phyloP scores from a whole-genome alignment of 1,140 invertebrate genomes.

The Lasioglossum baleicum region DNA sequence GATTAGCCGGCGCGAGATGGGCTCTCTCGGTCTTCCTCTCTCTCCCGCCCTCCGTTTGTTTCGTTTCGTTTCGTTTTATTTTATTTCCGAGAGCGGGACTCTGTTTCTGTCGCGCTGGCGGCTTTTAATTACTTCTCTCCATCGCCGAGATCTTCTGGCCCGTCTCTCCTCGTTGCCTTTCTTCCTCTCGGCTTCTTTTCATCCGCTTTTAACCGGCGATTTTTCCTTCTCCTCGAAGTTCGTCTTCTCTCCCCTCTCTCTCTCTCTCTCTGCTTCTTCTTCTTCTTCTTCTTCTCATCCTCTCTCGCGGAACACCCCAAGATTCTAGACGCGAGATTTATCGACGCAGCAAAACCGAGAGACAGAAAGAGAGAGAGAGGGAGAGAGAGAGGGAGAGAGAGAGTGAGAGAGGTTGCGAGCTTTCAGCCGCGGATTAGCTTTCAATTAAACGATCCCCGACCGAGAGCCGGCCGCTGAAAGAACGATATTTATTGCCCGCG shows the following conservation, averaged over 20 bases:
- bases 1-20: conserved; percentile 78
- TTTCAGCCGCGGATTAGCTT: conserved; percentile 74
- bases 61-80: conserved; percentile 59
- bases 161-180: conserved; percentile 7
- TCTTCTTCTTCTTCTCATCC: conserved; percentile 13
- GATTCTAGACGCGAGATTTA: conserved; percentile 57
- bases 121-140: conserved; percentile 65
- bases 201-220: conserved; percentile 15
- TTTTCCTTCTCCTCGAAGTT: conserved; percentile 20
- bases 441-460: conserved; percentile 70
- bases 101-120: conserved; percentile 60
- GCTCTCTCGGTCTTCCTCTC: conserved; percentile 58
- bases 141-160: conserved; percentile 33
- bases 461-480: conserved; percentile 55
- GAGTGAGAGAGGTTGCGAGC: conserved; percentile 3
- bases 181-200: neutral
- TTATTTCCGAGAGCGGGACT: conserved; percentile 63
- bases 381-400: neutral
- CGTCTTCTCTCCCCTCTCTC: neutral
- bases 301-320: too few species aligned
- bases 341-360: conserved; percentile 36
- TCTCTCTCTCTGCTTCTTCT: neutral
- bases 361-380: neutral
- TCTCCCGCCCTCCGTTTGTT: conserved; percentile 60
- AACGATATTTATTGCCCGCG: conserved; percentile 69